A percentile compares a stretch with the other conserved stretches of the same genome.
Evolutionary conservation across 2,113 vertebrate species (phyloP).

Genomic region (Tiliqua scincoides): DNA sequence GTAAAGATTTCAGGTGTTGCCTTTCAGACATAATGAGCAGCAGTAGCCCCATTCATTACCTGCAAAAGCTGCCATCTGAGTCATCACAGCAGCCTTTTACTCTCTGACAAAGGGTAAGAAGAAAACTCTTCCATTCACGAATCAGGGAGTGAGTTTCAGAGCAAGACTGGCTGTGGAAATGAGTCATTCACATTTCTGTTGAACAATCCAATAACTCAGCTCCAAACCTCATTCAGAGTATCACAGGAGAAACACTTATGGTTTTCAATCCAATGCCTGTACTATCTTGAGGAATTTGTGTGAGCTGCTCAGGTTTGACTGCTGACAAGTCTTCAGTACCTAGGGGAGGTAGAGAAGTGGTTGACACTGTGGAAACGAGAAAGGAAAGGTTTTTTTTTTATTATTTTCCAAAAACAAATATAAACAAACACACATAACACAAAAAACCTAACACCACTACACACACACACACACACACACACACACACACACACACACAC

Average conservation of each 20-base stretch:
- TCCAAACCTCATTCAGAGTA: background rate
- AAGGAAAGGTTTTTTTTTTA: too few species aligned
- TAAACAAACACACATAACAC: too few species aligned
- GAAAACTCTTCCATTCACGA: slow-evolving; percentile 4
- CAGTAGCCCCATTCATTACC: slow-evolving; percentile 5
- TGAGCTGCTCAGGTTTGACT: background rate
- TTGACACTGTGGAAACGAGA: background rate
- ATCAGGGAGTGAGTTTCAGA: background rate
- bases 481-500: too few species aligned
- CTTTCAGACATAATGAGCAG: background rate
- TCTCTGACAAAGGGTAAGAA: background rate
- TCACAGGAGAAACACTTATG: background rate
- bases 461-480: too few species aligned
- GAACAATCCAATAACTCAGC: background rate
- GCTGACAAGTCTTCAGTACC: too few species aligned
- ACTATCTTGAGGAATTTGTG: background rate
- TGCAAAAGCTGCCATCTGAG: background rate
- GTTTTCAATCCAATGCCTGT: background rate
- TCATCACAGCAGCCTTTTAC: slow-evolving; percentile 7
- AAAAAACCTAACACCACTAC: too few species aligned
- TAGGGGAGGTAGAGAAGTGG: background rate
- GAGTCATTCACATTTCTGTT: background rate
- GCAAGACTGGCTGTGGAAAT: background rate
- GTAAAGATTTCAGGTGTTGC: slow-evolving; percentile 1
- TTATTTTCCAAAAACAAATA: too few species aligned